These are phyloP conservation scores for Natator depressus DNA, from an alignment of 2,113 vertebrate species.

Conservation along the genomic window DNA sequence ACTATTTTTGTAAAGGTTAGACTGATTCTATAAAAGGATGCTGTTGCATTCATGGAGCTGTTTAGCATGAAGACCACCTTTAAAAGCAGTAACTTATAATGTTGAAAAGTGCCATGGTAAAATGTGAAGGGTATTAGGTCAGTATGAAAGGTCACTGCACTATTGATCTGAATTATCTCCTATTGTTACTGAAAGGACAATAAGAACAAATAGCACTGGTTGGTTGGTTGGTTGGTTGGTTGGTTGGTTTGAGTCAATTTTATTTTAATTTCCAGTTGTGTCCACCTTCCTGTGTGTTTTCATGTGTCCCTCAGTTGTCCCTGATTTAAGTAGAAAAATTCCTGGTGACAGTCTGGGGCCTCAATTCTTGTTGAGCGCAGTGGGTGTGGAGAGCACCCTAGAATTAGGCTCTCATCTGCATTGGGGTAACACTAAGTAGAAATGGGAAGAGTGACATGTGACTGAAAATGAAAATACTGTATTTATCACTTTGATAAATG, in stretches of 20 bases:
- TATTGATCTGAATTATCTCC: not conserved
- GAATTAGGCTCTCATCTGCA: constrained; percentile 19
- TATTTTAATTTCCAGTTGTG: constrained; percentile 52
- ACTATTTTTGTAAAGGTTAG: not conserved
- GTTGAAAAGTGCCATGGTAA: not conserved
- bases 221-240: not conserved
- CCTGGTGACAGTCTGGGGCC: constrained; percentile 21
- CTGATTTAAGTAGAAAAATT: constrained; percentile 14
- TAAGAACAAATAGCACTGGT: constrained; percentile 1
- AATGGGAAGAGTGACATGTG: constrained; percentile 48
- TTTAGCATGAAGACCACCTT: constrained; percentile 9
- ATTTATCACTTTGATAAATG: constrained; percentile 38
- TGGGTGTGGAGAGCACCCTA: not conserved
- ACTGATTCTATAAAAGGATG: not conserved
- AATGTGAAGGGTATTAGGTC: not conserved
- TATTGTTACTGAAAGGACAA: not conserved
- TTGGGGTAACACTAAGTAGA: constrained; percentile 52
- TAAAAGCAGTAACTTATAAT: not conserved
- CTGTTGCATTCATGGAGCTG: not conserved
- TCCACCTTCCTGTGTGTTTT: constrained; percentile 22
- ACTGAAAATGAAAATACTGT: constrained; percentile 44
- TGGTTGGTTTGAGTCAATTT: not conserved
- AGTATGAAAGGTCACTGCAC: not conserved
- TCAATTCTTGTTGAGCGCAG: constrained; percentile 34
- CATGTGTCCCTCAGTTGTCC: constrained; percentile 38